Evolutionary conservation across 2,888 invertebrate genomes (phyloP).

Genomic region (Mythimna lalbum): DNA sequence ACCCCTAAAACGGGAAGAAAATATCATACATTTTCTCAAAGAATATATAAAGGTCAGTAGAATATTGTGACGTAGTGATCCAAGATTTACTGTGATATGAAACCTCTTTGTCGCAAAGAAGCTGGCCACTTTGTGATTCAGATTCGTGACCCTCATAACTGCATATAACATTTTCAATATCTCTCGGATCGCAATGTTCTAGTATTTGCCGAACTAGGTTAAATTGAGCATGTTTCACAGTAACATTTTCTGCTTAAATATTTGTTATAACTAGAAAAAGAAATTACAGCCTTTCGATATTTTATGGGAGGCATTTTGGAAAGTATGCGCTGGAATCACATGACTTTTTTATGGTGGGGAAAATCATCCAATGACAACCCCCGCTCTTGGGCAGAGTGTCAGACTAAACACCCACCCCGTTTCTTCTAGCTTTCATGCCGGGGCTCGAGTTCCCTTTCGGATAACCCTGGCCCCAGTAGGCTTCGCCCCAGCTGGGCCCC

Average conservation of each 20-base stretch:
- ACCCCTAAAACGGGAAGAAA: constrained; percentile 6
- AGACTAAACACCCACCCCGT: no score
- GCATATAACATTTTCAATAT: constrained; percentile 67
- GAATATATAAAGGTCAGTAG: constrained; percentile 17
- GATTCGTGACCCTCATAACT: constrained; percentile 67
- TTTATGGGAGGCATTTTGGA: no score
- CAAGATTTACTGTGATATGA: constrained; percentile 38
- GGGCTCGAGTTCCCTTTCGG: no score
- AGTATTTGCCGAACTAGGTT: constrained; percentile 9
- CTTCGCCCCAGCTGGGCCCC: no score
- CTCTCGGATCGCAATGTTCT: constrained; percentile 11
- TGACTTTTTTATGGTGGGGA: no score
- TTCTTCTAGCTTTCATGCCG: no score
- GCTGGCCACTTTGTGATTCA: constrained; percentile 67
- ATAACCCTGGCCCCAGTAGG: no score
- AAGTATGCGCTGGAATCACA: no score
- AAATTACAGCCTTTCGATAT: no score
- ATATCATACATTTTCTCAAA: constrained; percentile 16
- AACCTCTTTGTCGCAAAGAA: constrained; percentile 10
- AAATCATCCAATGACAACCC: no score
- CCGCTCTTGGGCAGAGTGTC: no score
- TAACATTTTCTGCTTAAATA: background rate
- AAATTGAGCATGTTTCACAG: background rate
- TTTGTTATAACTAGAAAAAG: background rate
- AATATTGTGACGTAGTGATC: constrained; percentile 30